A percentile compares a stretch with the other conserved stretches of the same genome.
phyloP scores from a whole-genome alignment of 1,140 invertebrate species.

The Camponotus pennsylvanicus region DNA sequence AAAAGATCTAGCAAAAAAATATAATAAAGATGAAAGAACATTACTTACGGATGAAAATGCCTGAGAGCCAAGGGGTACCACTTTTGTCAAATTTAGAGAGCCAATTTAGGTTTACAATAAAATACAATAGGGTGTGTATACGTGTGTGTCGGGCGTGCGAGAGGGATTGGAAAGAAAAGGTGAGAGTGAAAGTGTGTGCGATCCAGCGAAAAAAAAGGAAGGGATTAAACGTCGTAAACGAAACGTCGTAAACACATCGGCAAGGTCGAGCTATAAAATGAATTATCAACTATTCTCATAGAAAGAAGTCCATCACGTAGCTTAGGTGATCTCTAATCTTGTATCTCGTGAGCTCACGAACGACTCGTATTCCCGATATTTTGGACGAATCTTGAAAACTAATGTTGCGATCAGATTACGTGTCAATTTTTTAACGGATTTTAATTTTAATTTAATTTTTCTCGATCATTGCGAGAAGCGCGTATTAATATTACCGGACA shows the following conservation, averaged over 20 bases:
- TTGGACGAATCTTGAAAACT: neutral
- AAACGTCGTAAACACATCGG: neutral
- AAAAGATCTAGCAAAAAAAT: conserved; percentile 4
- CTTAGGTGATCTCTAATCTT: conserved; percentile 53
- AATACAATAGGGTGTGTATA: conserved; percentile 49
- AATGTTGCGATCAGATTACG: neutral
- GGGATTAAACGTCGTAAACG: neutral
- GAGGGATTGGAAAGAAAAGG: neutral
- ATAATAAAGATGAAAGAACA: conserved; percentile 16
- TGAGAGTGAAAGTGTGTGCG: neutral
- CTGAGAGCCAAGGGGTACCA: conserved; percentile 72
- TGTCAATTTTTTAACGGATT: conserved; percentile 5
- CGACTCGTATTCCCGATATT: conserved; percentile 49
- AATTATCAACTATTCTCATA: conserved; percentile 60
- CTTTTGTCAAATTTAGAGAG: conserved; percentile 76
- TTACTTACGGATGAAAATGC: conserved; percentile 20
- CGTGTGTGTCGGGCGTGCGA: neutral
- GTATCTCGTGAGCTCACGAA: conserved; percentile 48
- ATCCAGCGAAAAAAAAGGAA: conserved; percentile 6
- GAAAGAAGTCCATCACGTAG: conserved; percentile 43
- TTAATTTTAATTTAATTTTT: neutral
- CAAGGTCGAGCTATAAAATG: conserved; percentile 53
- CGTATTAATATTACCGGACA: neutral
- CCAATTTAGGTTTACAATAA: conserved; percentile 70
- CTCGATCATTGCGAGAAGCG: neutral